Evolutionary conservation across 2,797 vertebrate species (phyloP), one percentile per base, ranked within the genome.

Genomic region (Argyrosomus regius): DNA sequence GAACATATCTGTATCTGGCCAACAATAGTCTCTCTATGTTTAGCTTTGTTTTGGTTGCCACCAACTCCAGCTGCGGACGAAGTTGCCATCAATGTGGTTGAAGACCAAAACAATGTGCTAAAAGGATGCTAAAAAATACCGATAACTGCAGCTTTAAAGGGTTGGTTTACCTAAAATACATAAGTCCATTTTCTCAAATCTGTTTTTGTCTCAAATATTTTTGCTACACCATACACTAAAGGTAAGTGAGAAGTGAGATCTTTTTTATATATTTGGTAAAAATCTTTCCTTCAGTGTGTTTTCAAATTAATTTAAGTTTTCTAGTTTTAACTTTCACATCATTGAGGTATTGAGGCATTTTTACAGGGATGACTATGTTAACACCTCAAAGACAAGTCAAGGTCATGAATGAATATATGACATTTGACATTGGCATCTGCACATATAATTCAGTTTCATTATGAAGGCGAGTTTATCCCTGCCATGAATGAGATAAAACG

Each of bases 391-490:
- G 48, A 46, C 26, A 53, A 62, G 13, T 26, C 61, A 48, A 58
- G 39, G 75, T 78, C 53, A 16, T 31, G 4, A 49, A 35, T 26
- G 24, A 80, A 75, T 60, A 62, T 0, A 14, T 26, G 12, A 24
- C 18, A 24, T 66, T 49, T 72, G 59, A 58, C 57, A 67, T 52
- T n/a, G 6, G 3, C 13, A 6, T 45, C 70, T 53, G 39, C 54
- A 6, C 4, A 9, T 24, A 70, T 52, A 14, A 79, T 70, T 75
- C 31, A 14, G 39, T 60, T 75, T 79, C 46, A 56, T 70, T 64
- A 70, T 3, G 24, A 20, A 5, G 35, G 12, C 54, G 16, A 18
- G 62, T 65, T 65, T 39, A 53, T 50, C 8, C 5, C 18, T 35
- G 35, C 45, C 6, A 54, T 11, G 13, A 52, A 48, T 9, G 14